These are phyloP conservation scores for Furnarius figulus DNA, from an alignment of 2,113 vertebrate genomes.

Conservation along the genomic window DNA sequence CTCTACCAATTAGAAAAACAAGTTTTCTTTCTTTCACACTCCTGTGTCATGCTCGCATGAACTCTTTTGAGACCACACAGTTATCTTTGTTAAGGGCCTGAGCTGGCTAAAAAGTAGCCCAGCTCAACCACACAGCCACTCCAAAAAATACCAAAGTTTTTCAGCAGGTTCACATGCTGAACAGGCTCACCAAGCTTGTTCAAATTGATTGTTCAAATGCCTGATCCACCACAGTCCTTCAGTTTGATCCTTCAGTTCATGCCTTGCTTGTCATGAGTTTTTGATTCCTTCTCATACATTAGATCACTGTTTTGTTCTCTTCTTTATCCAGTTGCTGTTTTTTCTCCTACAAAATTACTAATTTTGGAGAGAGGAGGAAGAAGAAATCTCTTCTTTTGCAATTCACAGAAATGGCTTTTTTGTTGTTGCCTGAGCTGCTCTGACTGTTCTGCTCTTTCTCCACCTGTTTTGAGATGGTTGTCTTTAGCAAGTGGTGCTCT, in stretches of 20 bases:
- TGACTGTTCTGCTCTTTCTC: neutral
- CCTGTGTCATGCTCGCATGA: neutral
- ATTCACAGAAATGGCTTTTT: neutral
- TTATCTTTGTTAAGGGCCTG: neutral
- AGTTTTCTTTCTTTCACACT: neutral
- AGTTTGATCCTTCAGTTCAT: neutral
- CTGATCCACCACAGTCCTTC: neutral
- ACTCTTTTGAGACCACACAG: neutral
- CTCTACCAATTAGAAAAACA: neutral
- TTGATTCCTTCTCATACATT: neutral
- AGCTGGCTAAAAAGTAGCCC: neutral
- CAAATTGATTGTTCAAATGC: neutral
- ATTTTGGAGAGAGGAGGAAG: neutral
- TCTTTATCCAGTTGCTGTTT: neutral
- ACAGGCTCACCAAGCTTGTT: neutral
- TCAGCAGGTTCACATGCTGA: neutral
- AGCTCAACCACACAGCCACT: neutral
- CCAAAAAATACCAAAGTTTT: neutral
- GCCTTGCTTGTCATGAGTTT: neutral
- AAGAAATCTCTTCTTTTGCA: neutral
- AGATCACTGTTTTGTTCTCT: neutral
- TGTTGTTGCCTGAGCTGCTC: neutral
- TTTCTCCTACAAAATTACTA: neutral
- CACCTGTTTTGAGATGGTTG: neutral
- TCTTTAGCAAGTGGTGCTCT: rapidly evolving